phyloP scores from a whole-genome alignment of 2,797 vertebrate genomes.

The Odontamblyopus lacepedii region DNA sequence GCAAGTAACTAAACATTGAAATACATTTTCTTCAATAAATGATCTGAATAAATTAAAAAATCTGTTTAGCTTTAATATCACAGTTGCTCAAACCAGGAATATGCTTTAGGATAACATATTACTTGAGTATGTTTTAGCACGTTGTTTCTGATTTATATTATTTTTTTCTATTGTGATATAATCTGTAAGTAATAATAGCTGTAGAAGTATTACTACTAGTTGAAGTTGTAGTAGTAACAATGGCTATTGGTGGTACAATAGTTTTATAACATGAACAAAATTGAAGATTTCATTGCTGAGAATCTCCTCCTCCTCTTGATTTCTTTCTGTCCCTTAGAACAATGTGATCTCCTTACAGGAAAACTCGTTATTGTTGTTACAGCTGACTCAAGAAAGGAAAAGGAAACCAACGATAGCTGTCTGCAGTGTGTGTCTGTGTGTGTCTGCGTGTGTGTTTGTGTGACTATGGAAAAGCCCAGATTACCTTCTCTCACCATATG shows the following conservation, averaged over 20 bases:
- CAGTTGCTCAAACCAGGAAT: not conserved
- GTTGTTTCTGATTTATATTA: no score
- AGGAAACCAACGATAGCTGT: slow-evolving; percentile 60
- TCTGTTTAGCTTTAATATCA: not conserved
- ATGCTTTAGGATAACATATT: no score
- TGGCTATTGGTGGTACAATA: no score
- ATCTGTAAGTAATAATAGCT: not conserved
- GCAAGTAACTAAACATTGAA: not conserved
- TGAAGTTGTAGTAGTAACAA: no score
- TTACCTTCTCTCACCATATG: slow-evolving; percentile 50
- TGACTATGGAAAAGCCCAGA: slow-evolving; percentile 54
- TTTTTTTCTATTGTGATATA: no score
- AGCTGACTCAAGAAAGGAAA: slow-evolving; percentile 55
- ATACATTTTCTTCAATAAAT: not conserved
- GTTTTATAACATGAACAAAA: not conserved
- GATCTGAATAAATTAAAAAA: not conserved
- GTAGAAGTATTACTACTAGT: not conserved
- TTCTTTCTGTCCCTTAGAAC: slow-evolving; percentile 18
- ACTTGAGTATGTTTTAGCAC: no score
- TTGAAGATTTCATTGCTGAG: not conserved
- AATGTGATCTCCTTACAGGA: slow-evolving; percentile 50
- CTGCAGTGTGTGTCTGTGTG: slow-evolving; percentile 42
- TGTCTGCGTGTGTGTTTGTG: slow-evolving; percentile 14
- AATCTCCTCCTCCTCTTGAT: not conserved
- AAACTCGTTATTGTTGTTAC: slow-evolving; percentile 62